phyloP scores from a whole-genome alignment of 2,113 vertebrate genomes.

The Oreotrochilus melanogaster region DNA sequence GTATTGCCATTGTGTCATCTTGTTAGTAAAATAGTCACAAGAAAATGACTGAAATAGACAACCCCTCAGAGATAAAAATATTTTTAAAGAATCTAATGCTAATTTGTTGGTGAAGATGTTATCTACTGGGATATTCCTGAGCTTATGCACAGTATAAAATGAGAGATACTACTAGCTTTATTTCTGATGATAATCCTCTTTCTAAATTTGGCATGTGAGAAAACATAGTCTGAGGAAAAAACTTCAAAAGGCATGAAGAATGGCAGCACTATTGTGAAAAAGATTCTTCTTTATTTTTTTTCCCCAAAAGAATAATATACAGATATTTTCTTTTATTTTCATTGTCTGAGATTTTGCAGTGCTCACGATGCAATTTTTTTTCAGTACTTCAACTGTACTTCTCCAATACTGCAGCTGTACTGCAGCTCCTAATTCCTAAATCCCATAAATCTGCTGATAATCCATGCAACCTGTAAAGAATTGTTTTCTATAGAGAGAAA shows the following conservation, averaged over 20 bases:
- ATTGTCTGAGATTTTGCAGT: neutral
- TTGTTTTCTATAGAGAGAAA: neutral
- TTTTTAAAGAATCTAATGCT: neutral
- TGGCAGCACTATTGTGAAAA: neutral
- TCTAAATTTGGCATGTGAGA: too few relatives aligned
- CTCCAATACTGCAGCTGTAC: neutral
- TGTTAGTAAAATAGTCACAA: neutral
- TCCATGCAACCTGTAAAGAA: neutral
- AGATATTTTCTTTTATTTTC: neutral
- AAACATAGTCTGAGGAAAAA: neutral
- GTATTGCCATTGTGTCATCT: neutral
- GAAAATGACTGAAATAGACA: neutral
- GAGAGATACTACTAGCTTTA: too few relatives aligned
- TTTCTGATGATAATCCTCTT: too few relatives aligned
- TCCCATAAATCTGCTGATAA: neutral
- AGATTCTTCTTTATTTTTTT: neutral
- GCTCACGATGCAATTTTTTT: neutral
- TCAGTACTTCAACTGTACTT: neutral
- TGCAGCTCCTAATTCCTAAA: neutral
- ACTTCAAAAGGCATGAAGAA: neutral
- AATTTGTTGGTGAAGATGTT: neutral
- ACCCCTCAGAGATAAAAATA: fast-evolving
- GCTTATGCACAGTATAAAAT: too few relatives aligned
- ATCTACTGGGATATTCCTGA: neutral
- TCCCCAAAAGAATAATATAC: neutral